Evolutionary conservation across 2,113 vertebrate genomes (phyloP).

Genomic region (Galeopterus variegatus): DNA sequence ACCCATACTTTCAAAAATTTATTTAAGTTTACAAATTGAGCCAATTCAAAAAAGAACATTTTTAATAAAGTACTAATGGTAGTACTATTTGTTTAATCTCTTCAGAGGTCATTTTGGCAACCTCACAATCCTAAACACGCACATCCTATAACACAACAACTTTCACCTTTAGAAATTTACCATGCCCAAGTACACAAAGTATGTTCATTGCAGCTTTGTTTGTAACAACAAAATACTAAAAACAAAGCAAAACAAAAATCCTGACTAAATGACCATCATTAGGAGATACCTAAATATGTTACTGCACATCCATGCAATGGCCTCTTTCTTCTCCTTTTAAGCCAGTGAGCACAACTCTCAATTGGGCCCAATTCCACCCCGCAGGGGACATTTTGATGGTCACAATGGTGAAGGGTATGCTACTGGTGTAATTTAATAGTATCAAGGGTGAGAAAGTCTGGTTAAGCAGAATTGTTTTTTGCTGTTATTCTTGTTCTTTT

Average conservation of each 20-base stretch:
- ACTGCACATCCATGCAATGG: neutral
- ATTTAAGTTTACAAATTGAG: neutral
- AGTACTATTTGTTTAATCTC: neutral
- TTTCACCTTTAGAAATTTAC: neutral
- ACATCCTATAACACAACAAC: neutral
- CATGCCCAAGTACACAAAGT: neutral
- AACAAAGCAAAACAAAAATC: neutral
- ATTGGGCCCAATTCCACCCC: neutral
- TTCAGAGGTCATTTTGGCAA: neutral
- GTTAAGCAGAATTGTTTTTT: neutral
- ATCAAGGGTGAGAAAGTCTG: neutral
- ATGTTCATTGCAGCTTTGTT: neutral
- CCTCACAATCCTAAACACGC: neutral
- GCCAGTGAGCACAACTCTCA: neutral
- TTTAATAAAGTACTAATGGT: neutral
- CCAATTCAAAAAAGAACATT: neutral
- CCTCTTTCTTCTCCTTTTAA: neutral
- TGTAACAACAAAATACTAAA: neutral
- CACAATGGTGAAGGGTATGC: neutral
- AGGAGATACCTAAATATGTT: neutral
- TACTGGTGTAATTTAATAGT: neutral
- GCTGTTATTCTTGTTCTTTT: neutral
- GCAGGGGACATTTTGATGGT: neutral
- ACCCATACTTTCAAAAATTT: neutral
- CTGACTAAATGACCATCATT: neutral